Conservation (phyloP, 2,888 invertebrate genomes). For the Melikaiella ostensackeni region DNA sequence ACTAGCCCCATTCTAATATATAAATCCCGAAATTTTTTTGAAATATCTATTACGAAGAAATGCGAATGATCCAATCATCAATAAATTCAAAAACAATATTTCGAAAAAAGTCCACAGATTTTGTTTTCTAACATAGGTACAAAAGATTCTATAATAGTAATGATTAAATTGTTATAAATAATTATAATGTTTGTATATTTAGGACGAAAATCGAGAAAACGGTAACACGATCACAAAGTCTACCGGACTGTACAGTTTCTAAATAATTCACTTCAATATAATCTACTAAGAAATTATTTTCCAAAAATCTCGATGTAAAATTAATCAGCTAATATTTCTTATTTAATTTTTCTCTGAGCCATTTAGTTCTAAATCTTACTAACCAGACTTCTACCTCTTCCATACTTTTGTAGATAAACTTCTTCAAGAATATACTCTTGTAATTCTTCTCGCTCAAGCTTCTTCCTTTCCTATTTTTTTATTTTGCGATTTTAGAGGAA, state of each 20-base stretch:
- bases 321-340: slow-evolving; percentile 26
- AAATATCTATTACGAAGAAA: neutral
- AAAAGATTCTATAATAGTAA: neutral
- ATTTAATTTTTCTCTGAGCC: neutral
- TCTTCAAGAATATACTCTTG: slow-evolving; percentile 41
- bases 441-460: slow-evolving; percentile 44
- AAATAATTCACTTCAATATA: neutral
- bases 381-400: slow-evolving; percentile 37
- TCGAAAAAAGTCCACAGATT: neutral
- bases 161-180: neutral
- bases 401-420: slow-evolving; percentile 43
- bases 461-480: slow-evolving; percentile 38
- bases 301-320: neutral
- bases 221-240: slow-evolving; percentile 1
- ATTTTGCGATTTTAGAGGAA: slow-evolving; percentile 44
- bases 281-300: neutral
- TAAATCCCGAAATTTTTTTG: neutral
- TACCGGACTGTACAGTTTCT: neutral
- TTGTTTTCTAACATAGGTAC: neutral
- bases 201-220: neutral
- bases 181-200: neutral
- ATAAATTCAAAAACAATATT: neutral
- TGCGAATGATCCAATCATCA: slow-evolving; percentile 1
- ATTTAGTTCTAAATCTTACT: slow-evolving; percentile 36
- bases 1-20: neutral